These are phyloP conservation scores for Apeltes quadracus DNA, from an alignment of 2,113 vertebrate species.

Conservation along the genomic window DNA sequence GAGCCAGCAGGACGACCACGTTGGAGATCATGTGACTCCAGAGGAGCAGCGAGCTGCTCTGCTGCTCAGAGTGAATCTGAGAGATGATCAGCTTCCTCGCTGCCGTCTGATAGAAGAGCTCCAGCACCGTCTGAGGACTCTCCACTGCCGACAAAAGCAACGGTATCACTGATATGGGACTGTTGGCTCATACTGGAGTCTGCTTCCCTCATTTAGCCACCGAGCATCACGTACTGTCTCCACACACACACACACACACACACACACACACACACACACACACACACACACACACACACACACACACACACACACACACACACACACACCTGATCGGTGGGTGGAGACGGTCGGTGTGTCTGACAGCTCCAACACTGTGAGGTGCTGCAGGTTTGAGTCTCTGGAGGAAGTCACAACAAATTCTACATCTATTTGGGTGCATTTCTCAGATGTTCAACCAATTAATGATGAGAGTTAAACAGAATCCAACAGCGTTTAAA, in stretches of 20 bases:
- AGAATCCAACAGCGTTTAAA: too few relatives aligned
- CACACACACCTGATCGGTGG: constrained; percentile 81
- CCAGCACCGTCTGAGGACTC: constrained; percentile 89
- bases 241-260: too few relatives aligned
- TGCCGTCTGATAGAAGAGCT: constrained; percentile 92
- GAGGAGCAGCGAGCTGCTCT: constrained; percentile 77
- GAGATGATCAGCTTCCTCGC: constrained; percentile 86
- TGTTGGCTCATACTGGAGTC: too few relatives aligned
- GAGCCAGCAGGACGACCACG: constrained; percentile 85
- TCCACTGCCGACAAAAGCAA: constrained; percentile 77
- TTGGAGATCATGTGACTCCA: constrained; percentile 88
- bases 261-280: too few relatives aligned
- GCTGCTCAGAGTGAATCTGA: constrained; percentile 85
- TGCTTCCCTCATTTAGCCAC: background rate
- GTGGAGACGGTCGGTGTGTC: constrained; percentile 81
- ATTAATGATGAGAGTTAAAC: too few relatives aligned
- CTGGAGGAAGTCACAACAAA: constrained; percentile 65
- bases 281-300: too few relatives aligned
- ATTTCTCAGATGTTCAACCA: too few relatives aligned
- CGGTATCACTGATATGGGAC: too few relatives aligned
- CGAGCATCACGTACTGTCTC: too few relatives aligned
- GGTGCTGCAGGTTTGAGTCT: constrained; percentile 94
- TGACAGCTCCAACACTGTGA: constrained; percentile 90
- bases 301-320: too few relatives aligned
- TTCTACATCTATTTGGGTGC: background rate